Evolutionary conservation across 30 jellyfish, hydroid and myxozoan species (phyloP), one percentile per base, ranked within the genome.

Genomic region (Cassiopea andromeda): DNA sequence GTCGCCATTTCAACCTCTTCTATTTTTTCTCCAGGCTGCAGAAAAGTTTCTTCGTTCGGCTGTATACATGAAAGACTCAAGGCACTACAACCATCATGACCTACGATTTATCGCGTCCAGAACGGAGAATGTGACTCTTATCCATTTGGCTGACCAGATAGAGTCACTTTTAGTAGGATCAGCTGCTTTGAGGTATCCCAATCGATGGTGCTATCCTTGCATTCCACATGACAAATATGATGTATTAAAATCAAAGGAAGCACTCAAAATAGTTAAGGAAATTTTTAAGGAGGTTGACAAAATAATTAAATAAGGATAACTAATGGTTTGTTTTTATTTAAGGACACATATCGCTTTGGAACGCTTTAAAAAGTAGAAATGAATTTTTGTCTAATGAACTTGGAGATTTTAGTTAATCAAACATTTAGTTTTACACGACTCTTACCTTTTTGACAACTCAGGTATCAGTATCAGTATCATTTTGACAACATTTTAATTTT

Each of bases 11-110:
- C 47, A 27, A 27, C 38, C 38, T 71, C 18, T 13, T 43, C 10
- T 48, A 6, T 70, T 5, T 43, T 60, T 73, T 18, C 60, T 13
- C 27, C 71, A 92, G 98, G 98, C 95, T 7, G 88, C 98, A 38
- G 92, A 85, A 69, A 92, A 92, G 58, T 91, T 89, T 6, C 60
- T 92, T 66, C 86, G 80, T 79, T 92, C 98, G 38, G 98, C 94
- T 2, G 85, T 50, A 43, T 87, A 74, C 88, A 87, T 67, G 78
- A 75, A 45, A 5, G 87, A 92, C 75, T 80, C 84, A 46, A 64
- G 74, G 46, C 27, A 61, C 8, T 66, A 47, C 60, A 87, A 38
- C 1, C 70, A 73, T 5, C 72, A 74, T 66, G 7, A 19, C n/a
- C 78, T 81, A 17, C 19, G 43, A 43, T 0, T 19, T 7, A 60